phyloP scores from a whole-genome alignment of 2,797 vertebrate genomes.

The Argya squamiceps region DNA sequence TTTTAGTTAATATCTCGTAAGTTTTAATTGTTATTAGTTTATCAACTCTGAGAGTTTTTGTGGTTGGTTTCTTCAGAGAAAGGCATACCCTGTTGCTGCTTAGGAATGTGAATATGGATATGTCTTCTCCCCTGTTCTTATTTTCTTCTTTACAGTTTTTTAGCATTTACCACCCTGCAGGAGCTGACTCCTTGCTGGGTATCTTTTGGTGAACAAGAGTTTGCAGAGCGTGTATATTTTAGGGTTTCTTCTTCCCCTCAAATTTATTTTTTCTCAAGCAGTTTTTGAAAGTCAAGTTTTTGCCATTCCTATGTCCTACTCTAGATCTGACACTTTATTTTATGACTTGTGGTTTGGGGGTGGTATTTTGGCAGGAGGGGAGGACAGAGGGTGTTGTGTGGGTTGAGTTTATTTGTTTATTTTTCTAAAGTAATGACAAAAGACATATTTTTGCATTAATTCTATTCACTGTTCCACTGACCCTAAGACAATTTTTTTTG shows the following conservation, averaged over 20 bases:
- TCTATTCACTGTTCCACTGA: background rate
- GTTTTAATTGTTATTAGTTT: background rate
- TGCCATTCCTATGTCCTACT: background rate
- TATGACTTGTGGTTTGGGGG: background rate
- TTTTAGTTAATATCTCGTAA: background rate
- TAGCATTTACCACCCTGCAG: background rate
- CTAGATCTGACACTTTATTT: background rate
- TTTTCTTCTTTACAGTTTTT: background rate
- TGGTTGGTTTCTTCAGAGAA: background rate
- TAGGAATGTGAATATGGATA: background rate
- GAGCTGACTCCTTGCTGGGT: background rate
- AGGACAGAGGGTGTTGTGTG: background rate
- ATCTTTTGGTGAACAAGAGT: background rate
- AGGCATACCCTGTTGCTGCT: background rate
- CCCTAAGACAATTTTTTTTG: background rate
- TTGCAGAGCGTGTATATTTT: background rate
- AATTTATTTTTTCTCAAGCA: background rate
- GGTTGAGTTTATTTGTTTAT: background rate
- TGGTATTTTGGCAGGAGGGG: fast-evolving
- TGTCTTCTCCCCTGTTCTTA: background rate
- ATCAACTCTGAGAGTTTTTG: background rate
- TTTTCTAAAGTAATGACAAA: background rate
- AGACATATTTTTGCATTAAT: background rate
- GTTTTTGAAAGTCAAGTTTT: background rate
- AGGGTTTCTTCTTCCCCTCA: background rate